Conservation (phyloP, 2,797 vertebrate species). For the Anas flavirostris region DNA sequence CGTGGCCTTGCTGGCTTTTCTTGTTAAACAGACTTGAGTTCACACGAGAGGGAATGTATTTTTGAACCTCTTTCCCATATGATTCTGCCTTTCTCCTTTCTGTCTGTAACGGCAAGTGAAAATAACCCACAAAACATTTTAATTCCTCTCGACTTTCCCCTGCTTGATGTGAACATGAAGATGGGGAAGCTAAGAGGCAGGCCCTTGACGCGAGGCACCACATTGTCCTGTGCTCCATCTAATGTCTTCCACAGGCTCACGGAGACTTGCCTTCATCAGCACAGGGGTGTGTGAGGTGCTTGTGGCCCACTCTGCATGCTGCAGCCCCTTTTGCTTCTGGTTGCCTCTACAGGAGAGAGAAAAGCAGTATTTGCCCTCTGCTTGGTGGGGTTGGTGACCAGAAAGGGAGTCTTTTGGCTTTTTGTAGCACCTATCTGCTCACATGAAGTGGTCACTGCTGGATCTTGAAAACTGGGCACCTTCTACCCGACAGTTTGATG, state of each 20-base stretch:
- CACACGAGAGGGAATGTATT: constrained; percentile 43
- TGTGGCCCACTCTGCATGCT: neutral
- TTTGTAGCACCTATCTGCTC: neutral
- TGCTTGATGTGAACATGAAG: constrained; percentile 48
- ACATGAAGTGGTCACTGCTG: neutral
- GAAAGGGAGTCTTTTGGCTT: neutral
- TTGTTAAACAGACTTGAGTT: constrained; percentile 62
- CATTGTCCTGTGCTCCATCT: neutral
- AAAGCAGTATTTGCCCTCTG: neutral
- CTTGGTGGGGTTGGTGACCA: neutral
- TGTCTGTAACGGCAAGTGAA: constrained; percentile 30
- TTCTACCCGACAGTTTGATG: neutral
- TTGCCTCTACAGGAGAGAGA: neutral
- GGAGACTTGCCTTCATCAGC: rapidly evolving
- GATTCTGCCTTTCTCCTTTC: constrained; percentile 10
- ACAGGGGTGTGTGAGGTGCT: neutral
- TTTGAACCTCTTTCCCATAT: constrained; percentile 63
- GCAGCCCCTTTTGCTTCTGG: neutral
- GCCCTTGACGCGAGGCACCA: constrained; percentile 5
- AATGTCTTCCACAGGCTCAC: neutral
- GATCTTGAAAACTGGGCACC: neutral
- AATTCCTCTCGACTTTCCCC: constrained; percentile 37
- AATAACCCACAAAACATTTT: constrained; percentile 33
- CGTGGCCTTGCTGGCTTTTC: constrained; percentile 52
- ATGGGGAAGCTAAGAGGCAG: constrained; percentile 42